Base-by-base conservation (phyloP, 1,140 invertebrate species). In the Onthophagus taurus region DNA sequence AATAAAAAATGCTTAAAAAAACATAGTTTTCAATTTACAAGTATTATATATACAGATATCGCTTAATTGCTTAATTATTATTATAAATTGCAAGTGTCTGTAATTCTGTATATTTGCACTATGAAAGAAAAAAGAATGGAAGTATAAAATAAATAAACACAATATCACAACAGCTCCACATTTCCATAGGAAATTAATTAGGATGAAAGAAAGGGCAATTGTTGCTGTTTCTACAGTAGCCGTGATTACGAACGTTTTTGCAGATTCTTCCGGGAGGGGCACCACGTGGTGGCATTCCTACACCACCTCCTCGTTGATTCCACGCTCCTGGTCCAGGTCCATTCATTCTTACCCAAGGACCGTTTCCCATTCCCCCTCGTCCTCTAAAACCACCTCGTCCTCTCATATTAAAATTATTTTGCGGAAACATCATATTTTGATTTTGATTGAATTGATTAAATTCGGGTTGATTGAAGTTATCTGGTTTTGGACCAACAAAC, bases 181-280 rank as follows among this genome's bases (percentile, higher is more conserved):
- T 4, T 23, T 7, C 13, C 13, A 5, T 5, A 6, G 19, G 6
- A 5, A 19, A 5, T 39, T 26, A 39, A 13, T 45, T 41, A 7
- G 81, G 81, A 70, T 87, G 84, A 50, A 86, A 64, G 60, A 80
- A 87, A 35, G 79, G 74, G 61, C 85, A 89, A 51, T 80, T 81
- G 44, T 83, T 81, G 13, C 81, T 80, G 55, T 82, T 74, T 41
- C 83, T 67, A 64, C 85, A 89, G 45, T 75, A 83, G 2, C 84
- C 83, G 52, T 75, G 75, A 54, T 81, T 80, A 55, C 80, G 77
- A 54, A 85, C 85, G 55, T 85, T 81, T 57, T 81, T 77, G 60
- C 84, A 89, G 9, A 84, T 62, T 39, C 76, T 70, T 2, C 65
- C 66, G 2, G 67, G n/a, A n/a, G n/a, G n/a, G n/a, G n/a, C n/a